A percentile compares a stretch with the other conserved stretches of the same genome.
These are phyloP conservation scores for Drosophila lacicola DNA, from an alignment of 2,888 invertebrate genomes.

Conservation along the genomic window DNA sequence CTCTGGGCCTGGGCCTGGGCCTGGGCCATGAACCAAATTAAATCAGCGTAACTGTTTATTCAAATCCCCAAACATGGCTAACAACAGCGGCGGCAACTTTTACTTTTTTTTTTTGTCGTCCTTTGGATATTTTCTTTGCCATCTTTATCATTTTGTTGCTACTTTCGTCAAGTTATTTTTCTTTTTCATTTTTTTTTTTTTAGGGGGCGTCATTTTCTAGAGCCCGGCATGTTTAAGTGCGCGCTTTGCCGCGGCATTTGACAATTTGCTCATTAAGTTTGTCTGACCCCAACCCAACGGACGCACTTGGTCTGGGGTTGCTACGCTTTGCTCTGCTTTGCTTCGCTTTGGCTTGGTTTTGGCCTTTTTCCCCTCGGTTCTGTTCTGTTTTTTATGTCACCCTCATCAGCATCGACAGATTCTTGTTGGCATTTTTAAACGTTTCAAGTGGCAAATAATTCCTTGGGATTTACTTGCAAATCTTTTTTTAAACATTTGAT, in stretches of 20 bases:
- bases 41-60: constrained; percentile 85
- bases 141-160: constrained; percentile 41
- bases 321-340: constrained; percentile 33
- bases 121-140: constrained; percentile 6
- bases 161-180: constrained; percentile 73
- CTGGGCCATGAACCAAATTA: constrained; percentile 69
- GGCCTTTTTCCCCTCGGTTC: constrained; percentile 19
- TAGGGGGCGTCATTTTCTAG: constrained; percentile 41
- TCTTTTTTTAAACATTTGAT: constrained; percentile 74
- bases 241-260: constrained; percentile 80
- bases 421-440: constrained; percentile 83
- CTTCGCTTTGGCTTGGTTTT: constrained; percentile 1
- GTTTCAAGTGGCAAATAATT: constrained; percentile 82
- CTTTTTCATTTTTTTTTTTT: constrained; percentile 18
- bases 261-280: constrained; percentile 84
- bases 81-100: constrained; percentile 59
- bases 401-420: constrained; percentile 71
- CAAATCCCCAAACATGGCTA: constrained; percentile 81
- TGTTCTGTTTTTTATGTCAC: constrained; percentile 40
- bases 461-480: constrained; percentile 78
- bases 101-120: constrained; percentile 49
- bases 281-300: constrained; percentile 71
- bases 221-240: constrained; percentile 75
- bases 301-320: constrained; percentile 27
- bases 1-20: constrained; percentile 20